Base-by-base conservation (phyloP, 2,797 vertebrate species). In the Glyptemys insculpta region DNA sequence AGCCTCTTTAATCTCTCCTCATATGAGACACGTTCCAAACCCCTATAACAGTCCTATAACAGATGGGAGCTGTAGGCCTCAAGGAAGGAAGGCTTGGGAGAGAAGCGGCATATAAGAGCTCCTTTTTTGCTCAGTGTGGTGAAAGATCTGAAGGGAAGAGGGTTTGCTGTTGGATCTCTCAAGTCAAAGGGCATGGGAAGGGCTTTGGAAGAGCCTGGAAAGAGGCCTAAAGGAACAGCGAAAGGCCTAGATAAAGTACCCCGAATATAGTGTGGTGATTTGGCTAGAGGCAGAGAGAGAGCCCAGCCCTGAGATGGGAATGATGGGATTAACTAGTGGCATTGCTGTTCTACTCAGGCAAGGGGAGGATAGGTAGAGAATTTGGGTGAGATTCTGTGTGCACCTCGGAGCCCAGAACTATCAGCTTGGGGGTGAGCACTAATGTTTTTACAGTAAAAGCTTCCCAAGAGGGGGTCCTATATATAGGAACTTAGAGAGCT, bases 141-240 rank as follows among this genome's bases (percentile, higher is more conserved):
- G 37, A 37, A 41, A 12, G 2, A 41, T 37, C 37, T 74, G 68
- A 44, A 74, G 68, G 37, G 37, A 74, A 23, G 12, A 62, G 25
- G 23, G 34, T 15, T 5, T 84, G 34, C 37, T n/a, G 79, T 68
- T 37, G 23, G 6, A 65, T n/a, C 34, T n/a, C 34, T 65, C 62
- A n/a, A 47, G 21, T 41, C 31, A 81, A 89, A 91, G 94, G 25
- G 44, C 88, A 86, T 90, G 74, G 50, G 94, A 95, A 91, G 14
- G 8, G 23, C 18, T 89, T 93, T 86, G 47, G 49, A 91, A 92
- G 50, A 88, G 1, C 11, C 52, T 81, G 80, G 18, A n/a, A 82
- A 90, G 78, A 62, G 94, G 94, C 19, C 68, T 41, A 25, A 78
- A 93, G 83, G 29, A 65, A 8, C 31, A 65, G 15, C 31, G 15